phyloP scores from a whole-genome alignment of 2,888 invertebrate species.

The Tethea ocularis region DNA sequence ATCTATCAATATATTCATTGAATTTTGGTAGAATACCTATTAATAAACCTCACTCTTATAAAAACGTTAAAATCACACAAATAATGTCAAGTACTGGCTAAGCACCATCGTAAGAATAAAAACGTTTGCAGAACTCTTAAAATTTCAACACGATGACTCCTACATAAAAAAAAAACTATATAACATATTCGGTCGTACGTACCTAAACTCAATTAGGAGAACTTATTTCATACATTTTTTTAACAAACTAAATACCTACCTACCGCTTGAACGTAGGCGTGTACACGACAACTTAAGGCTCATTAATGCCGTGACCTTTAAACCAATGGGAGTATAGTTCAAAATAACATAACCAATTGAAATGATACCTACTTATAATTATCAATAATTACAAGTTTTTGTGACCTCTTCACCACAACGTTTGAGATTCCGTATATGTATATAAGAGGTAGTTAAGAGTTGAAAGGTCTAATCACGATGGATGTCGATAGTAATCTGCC shows the following conservation, averaged over 20 bases:
- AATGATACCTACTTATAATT: not conserved
- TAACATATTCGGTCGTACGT: not conserved
- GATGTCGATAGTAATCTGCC: not conserved
- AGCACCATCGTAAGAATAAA: not conserved
- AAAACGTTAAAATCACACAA: not conserved
- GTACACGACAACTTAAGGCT: not conserved
- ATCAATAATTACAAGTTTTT: not conserved
- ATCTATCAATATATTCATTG: not conserved
- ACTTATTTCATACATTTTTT: not conserved
- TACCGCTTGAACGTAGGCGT: not conserved
- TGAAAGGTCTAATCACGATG: constrained; percentile 3
- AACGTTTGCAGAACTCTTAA: not conserved
- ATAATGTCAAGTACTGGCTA: not conserved
- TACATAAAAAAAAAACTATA: not conserved
- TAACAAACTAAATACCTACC: not conserved
- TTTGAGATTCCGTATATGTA: not conserved
- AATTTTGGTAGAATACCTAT: not conserved
- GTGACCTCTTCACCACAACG: not conserved
- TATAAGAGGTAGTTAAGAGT: constrained; percentile 1
- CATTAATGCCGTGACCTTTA: not conserved
- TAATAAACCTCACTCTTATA: not conserved
- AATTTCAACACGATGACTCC: not conserved
- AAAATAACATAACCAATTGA: constrained; percentile 1
- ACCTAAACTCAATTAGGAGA: not conserved
- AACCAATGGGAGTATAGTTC: not conserved